Evolutionary conservation across 2,888 invertebrate genomes (phyloP).

Genomic region (Ormia ochracea): DNA sequence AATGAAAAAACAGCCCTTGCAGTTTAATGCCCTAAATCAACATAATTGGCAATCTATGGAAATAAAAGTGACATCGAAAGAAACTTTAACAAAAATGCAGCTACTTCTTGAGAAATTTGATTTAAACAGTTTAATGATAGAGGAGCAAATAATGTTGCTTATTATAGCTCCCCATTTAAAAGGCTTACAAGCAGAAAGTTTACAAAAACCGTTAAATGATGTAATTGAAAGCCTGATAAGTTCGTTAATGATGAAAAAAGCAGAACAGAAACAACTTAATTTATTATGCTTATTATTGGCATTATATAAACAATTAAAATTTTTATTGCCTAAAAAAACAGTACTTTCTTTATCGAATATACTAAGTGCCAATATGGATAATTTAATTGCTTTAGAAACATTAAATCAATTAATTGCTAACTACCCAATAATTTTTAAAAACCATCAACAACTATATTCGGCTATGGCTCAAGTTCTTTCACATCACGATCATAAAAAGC

Average conservation of each 20-base stretch:
- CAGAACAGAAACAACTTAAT: conserved; percentile 76
- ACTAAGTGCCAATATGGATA: conserved; percentile 64
- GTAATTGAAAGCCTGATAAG: conserved; percentile 43
- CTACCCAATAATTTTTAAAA: conserved; percentile 76
- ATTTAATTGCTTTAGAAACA: conserved; percentile 70
- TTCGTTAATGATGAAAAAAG: background rate
- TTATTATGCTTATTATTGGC: conserved; percentile 76
- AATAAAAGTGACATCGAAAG: conserved; percentile 78
- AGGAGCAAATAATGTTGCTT: conserved; percentile 73
- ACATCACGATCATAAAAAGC: conserved; percentile 81
- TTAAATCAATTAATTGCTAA: conserved; percentile 75
- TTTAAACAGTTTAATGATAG: conserved; percentile 69
- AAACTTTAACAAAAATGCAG: conserved; percentile 70
- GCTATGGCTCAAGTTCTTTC: background rate
- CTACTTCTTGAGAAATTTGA: conserved; percentile 64
- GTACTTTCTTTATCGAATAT: conserved; percentile 10
- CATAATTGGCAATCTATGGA: conserved; percentile 83
- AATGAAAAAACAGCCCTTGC: conserved; percentile 81
- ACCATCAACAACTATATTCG: background rate
- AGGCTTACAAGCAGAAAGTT: conserved; percentile 64
- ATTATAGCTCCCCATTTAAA: conserved; percentile 72
- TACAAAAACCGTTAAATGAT: conserved; percentile 56
- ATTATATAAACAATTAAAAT: conserved; percentile 79
- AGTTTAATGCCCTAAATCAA: conserved; percentile 80
- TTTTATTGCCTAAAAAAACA: conserved; percentile 46